These are phyloP conservation scores for Hydroisotoma schaefferi DNA, from an alignment of 2,888 invertebrate genomes.

Conservation along the genomic window DNA sequence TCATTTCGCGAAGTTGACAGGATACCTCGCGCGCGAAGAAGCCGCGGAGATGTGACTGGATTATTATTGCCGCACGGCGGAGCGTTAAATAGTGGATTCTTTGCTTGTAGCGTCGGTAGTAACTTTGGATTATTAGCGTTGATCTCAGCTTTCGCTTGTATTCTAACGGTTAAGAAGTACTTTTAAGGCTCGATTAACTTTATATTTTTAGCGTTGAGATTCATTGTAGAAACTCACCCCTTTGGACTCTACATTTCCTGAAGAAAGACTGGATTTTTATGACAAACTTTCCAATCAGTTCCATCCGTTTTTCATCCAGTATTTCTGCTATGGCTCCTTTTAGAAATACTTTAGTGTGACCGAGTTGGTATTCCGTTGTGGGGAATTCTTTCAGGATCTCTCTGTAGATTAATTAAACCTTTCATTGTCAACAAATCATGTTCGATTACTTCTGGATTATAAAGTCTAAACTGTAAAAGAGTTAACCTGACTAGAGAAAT, in stretches of 20 bases:
- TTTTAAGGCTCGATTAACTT: no score
- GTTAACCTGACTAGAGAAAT: no score
- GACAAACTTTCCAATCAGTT: slow-evolving; percentile 66
- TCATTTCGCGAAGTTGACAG: slow-evolving; percentile 75
- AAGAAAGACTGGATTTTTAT: slow-evolving; percentile 71
- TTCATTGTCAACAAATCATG: not conserved
- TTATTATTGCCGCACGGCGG: slow-evolving; percentile 77
- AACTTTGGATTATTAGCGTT: slow-evolving; percentile 72
- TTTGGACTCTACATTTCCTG: slow-evolving; percentile 63
- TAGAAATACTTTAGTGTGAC: slow-evolving; percentile 80
- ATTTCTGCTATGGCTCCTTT: slow-evolving; percentile 77
- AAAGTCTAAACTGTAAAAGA: no score
- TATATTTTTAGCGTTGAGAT: no score
- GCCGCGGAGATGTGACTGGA: slow-evolving; percentile 80
- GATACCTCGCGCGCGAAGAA: slow-evolving; percentile 86
- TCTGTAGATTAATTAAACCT: not conserved
- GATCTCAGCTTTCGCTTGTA: slow-evolving; percentile 62
- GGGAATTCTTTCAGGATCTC: not conserved
- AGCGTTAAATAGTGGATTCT: slow-evolving; percentile 74
- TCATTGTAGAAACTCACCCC: slow-evolving; percentile 52
- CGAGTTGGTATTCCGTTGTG: slow-evolving; percentile 80
- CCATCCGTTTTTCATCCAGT: slow-evolving; percentile 72
- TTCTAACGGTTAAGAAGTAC: not conserved
- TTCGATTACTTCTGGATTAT: no score
- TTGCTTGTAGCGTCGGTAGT: slow-evolving; percentile 79